Evolutionary conservation across 2,113 vertebrate species (phyloP).

Genomic region (Tringa solitaria): DNA sequence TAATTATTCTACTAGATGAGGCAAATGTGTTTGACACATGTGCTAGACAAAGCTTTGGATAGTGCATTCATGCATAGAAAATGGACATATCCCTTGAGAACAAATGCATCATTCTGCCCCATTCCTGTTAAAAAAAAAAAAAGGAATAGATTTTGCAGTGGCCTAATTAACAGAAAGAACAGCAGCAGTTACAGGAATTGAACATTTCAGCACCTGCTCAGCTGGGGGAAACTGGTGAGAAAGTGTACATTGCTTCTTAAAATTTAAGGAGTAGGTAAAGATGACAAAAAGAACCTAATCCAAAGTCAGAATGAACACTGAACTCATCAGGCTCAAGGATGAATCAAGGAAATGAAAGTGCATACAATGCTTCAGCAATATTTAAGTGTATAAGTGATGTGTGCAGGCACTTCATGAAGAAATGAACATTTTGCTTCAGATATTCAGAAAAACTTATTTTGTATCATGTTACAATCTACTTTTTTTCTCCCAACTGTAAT

Average conservation of each 20-base stretch:
- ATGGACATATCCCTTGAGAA: conserved; percentile 5
- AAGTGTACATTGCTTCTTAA: background rate
- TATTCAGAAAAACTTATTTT: background rate
- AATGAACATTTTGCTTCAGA: background rate
- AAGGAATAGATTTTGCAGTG: background rate
- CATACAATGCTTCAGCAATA: background rate
- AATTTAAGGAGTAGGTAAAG: background rate
- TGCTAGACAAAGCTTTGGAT: conserved; percentile 16
- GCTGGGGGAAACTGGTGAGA: background rate
- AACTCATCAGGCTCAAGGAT: background rate
- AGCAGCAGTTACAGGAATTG: background rate
- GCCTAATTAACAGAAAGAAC: background rate
- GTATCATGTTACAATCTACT: background rate
- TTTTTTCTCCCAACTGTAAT: background rate
- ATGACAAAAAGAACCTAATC: background rate
- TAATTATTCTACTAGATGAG: background rate
- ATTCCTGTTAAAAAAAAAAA: background rate
- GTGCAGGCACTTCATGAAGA: background rate
- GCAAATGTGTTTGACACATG: background rate
- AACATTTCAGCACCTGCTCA: background rate
- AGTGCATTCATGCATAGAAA: background rate
- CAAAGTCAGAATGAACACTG: background rate
- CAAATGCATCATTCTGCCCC: background rate
- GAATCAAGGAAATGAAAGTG: background rate
- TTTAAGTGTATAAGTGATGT: background rate